Conservation (phyloP, 2,888 invertebrate genomes). For the Lathronympha strigana region DNA sequence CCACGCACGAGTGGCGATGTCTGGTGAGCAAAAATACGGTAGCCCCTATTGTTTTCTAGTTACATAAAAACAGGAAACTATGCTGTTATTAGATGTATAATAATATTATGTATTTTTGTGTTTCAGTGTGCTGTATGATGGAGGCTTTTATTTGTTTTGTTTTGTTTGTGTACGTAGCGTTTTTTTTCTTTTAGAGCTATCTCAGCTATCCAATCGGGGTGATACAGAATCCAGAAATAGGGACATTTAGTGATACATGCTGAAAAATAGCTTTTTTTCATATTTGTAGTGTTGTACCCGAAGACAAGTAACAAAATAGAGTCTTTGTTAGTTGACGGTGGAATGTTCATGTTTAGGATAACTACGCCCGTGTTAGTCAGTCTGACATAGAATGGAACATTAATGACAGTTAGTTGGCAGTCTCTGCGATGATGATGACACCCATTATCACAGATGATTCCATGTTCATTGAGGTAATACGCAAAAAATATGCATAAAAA, state of each 20-base stretch:
- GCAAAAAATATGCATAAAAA: not conserved
- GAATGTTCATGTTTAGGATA: conserved; percentile 59
- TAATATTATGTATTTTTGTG: not conserved
- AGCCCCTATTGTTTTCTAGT: not conserved
- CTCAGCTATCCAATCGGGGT: not conserved
- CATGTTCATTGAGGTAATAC: conserved; percentile 70
- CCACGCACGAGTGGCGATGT: no score
- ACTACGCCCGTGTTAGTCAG: conserved; percentile 75
- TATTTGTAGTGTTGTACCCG: conserved; percentile 50
- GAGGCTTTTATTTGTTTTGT: not conserved
- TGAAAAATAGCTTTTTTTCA: not conserved
- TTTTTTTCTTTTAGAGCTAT: not conserved
- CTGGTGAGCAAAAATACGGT: no score
- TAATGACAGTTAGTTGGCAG: conserved; percentile 63
- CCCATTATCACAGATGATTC: conserved; percentile 60
- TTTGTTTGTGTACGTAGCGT: not conserved
- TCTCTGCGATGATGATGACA: conserved; percentile 56
- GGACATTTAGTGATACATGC: conserved; percentile 2
- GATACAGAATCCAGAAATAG: not conserved
- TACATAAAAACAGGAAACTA: not conserved
- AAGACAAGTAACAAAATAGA: conserved; percentile 74
- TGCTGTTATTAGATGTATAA: not conserved
- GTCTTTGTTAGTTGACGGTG: conserved; percentile 71
- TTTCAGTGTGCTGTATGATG: not conserved
- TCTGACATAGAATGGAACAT: conserved; percentile 55